Evolutionary conservation across 2,888 invertebrate species (phyloP).

Genomic region (Agrilus biguttatus): DNA sequence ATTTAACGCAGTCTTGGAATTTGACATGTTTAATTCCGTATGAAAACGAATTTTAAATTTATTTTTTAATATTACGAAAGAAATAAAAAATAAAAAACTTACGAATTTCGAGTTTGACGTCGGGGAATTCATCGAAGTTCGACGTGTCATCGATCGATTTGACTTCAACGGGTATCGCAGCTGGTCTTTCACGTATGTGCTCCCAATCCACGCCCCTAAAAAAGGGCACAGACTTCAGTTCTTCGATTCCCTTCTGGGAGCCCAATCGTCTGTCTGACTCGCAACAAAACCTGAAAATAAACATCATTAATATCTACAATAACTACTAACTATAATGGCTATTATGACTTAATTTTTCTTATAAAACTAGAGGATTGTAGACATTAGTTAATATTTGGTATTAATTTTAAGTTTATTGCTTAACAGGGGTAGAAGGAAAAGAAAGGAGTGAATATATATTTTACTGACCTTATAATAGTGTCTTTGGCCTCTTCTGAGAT

Average conservation of each 20-base stretch:
- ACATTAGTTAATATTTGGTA: too few relatives aligned
- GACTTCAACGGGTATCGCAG: constrained; percentile 95
- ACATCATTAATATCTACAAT: neutral
- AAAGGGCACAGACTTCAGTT: constrained; percentile 84
- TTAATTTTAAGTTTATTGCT: too few relatives aligned
- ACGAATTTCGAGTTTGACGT: constrained; percentile 97
- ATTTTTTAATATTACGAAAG: too few relatives aligned
- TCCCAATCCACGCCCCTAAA: constrained; percentile 98
- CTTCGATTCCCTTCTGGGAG: constrained; percentile 80
- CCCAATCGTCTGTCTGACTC: constrained; percentile 89
- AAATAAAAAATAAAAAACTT: constrained; percentile 35
- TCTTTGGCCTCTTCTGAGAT: constrained; percentile 96
- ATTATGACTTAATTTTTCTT: too few relatives aligned
- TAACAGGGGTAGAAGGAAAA: too few relatives aligned
- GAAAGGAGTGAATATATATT: neutral
- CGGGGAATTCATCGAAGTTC: constrained; percentile 99
- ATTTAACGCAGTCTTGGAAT: too few relatives aligned
- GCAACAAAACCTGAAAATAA: constrained; percentile 70
- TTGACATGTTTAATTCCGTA: too few relatives aligned
- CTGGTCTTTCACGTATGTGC: constrained; percentile 94
- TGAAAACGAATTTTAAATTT: too few relatives aligned
- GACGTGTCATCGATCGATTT: constrained; percentile 99
- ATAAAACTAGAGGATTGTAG: too few relatives aligned
- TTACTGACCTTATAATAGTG: constrained; percentile 53
- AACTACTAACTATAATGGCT: too few relatives aligned